Evolutionary conservation across 2,797 vertebrate species (phyloP), one percentile per base, ranked within the genome.

Genomic region (Crenuchus spilurus): DNA sequence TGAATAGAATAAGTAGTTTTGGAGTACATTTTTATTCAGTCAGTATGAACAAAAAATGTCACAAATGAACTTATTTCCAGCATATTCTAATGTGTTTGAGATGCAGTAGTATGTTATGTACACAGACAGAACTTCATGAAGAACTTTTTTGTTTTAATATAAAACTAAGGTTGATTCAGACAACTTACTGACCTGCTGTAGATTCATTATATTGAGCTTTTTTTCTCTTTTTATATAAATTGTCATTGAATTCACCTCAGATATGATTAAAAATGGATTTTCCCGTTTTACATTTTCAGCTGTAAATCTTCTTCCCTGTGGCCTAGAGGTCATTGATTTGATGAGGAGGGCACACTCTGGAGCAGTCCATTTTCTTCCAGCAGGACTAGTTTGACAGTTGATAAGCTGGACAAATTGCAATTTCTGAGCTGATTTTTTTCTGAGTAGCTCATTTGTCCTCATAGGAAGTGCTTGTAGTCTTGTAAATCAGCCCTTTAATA

Each of bases 341-440:
- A 39, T n/a, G n/a, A n/a, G n/a, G 20, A 62, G 39, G 6, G 22
- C 52, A 42, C 14, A 28, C 7, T 28, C 24, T 22, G 11, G 22
- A n/a, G 14, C 24, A 44, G 60, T 6, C 3, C 9, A 10, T 28
- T 44, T 44, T 28, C 39, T 63, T 28, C 24, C 28, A 37, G 11
- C 20, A 26, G 37, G 22, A 20, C 13, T 20, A 0, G 39, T 42
- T 30, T 63, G 39, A 44, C 16, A 20, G 54, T 2, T 57, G 54
- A 57, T 57, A 57, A 57, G 30, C 14, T 63, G 60, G 18, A 42
- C 60, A 63, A 44, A 63, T 63, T 18, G 18, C 24, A 28, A 9
- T n/a, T n/a, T n/a, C n/a, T n/a, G 24, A 30, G 22, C n/a, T 10
- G 39, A 44, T 44, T 11, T 26, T 42, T 62, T 62, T 24, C 6